Conservation (phyloP, 2,113 vertebrate species). For the Datnioides undecimradiatus region DNA sequence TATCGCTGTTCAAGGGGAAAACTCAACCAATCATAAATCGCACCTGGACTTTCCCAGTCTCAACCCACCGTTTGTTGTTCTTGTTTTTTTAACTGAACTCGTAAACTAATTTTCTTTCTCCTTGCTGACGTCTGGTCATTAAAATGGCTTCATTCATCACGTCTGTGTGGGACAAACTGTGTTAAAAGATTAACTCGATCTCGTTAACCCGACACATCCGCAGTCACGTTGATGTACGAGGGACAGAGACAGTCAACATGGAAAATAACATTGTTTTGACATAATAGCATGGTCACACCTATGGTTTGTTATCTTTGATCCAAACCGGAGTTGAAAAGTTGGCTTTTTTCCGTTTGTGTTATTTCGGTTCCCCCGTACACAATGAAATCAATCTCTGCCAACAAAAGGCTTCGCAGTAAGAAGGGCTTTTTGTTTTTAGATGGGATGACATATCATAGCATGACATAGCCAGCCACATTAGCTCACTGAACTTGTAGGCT, state of each 20-base stretch:
- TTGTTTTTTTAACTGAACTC: no score
- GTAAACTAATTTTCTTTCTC: background rate
- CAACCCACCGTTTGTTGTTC: background rate
- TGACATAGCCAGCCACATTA: background rate
- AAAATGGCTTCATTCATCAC: background rate
- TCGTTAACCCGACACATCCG: slow-evolving; percentile 29
- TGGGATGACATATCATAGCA: background rate
- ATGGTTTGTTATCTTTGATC: background rate
- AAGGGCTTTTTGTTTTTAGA: no score
- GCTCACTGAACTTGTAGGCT: background rate
- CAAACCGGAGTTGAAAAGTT: background rate
- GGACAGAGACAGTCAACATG: background rate
- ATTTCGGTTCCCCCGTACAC: background rate
- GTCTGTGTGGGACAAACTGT: background rate
- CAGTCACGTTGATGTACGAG: background rate
- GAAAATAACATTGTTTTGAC: background rate
- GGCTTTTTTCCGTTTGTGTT: background rate
- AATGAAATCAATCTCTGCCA: background rate
- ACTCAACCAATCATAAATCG: background rate
- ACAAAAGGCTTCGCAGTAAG: background rate
- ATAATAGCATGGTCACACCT: slow-evolving; percentile 2
- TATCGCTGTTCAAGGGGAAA: background rate
- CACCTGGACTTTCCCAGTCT: no score
- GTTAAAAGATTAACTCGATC: slow-evolving; percentile 20
- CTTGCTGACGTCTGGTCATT: background rate